Conservation (phyloP, 2,888 invertebrate genomes). For the Perizoma flavofasciatum region DNA sequence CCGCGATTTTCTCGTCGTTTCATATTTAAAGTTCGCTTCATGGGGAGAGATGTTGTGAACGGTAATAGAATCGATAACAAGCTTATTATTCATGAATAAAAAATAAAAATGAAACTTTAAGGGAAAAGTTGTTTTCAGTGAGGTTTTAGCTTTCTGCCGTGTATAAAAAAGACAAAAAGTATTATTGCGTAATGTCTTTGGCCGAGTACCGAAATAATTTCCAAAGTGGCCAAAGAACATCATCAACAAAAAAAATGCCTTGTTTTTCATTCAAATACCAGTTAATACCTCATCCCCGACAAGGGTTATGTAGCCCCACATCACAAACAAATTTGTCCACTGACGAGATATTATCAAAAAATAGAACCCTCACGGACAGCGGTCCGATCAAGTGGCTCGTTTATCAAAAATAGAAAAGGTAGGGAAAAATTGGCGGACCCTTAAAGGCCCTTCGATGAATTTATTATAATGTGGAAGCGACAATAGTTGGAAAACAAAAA, state of each 20-base stretch:
- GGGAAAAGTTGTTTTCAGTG: conserved; percentile 15
- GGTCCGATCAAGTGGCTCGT: conserved; percentile 69
- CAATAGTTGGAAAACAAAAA: conserved; percentile 36
- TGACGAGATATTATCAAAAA: conserved; percentile 75
- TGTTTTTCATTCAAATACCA: conserved; percentile 36
- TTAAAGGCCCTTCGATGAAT: conserved; percentile 52
- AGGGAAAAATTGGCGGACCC: conserved; percentile 55
- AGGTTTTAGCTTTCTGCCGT: conserved; percentile 1
- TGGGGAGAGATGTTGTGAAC: conserved; percentile 53
- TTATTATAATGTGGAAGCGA: conserved; percentile 48
- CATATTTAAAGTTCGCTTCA: conserved; percentile 78
- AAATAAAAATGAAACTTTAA: conserved; percentile 29
- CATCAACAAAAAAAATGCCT: conserved; percentile 32
- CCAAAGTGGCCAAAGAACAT: conserved; percentile 3
- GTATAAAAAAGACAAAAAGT: conserved; percentile 5
- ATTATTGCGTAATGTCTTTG: not conserved
- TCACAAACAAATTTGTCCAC: conserved; percentile 75
- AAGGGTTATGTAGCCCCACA: conserved; percentile 56
- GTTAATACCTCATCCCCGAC: conserved; percentile 40
- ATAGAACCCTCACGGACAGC: conserved; percentile 56
- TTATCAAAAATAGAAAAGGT: conserved; percentile 72
- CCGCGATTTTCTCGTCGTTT: conserved; percentile 66
- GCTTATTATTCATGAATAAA: conserved; percentile 38
- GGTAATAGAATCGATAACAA: conserved; percentile 57
- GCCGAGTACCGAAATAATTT: conserved; percentile 1